Evolutionary conservation across 2,888 invertebrate genomes (phyloP).

Genomic region (Calliscelio sp.): DNA sequence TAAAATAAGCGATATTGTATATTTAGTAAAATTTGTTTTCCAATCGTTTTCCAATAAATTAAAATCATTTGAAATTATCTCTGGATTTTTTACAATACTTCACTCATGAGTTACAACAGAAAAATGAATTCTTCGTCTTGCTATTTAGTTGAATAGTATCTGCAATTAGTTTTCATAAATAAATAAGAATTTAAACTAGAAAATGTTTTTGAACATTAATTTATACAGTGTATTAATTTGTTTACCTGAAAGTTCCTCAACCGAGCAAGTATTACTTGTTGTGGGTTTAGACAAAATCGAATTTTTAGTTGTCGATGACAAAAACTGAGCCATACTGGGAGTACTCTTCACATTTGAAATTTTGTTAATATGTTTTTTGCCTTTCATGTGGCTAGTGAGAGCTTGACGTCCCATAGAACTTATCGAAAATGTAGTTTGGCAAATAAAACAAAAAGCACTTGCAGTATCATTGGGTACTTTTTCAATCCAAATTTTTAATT

Average conservation of each 20-base stretch:
- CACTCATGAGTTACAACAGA: too few relatives aligned
- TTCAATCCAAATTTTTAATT: conserved; percentile 33
- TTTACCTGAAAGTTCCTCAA: neutral
- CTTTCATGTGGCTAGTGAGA: conserved; percentile 23
- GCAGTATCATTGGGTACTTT: conserved; percentile 13
- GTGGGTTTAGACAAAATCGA: neutral
- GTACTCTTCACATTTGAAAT: neutral
- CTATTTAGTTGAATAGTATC: too few relatives aligned
- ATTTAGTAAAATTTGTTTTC: too few relatives aligned
- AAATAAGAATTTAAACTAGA: neutral
- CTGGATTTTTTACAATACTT: too few relatives aligned
- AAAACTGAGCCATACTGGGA: neutral
- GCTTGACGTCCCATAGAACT: conserved; percentile 30
- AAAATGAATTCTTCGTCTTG: too few relatives aligned
- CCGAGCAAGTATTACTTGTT: neutral
- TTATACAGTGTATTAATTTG: neutral
- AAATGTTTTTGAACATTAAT: too few relatives aligned
- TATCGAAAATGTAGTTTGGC: neutral
- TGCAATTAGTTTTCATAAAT: too few relatives aligned
- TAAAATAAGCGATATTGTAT: too few relatives aligned
- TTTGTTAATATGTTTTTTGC: conserved; percentile 14
- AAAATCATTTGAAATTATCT: too few relatives aligned
- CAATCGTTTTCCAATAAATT: too few relatives aligned
- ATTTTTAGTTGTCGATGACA: neutral
- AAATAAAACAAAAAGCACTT: conserved; percentile 4